These are phyloP conservation scores for Heliconius hewitsoni DNA, from an alignment of 1,140 invertebrate species.

Conservation along the genomic window DNA sequence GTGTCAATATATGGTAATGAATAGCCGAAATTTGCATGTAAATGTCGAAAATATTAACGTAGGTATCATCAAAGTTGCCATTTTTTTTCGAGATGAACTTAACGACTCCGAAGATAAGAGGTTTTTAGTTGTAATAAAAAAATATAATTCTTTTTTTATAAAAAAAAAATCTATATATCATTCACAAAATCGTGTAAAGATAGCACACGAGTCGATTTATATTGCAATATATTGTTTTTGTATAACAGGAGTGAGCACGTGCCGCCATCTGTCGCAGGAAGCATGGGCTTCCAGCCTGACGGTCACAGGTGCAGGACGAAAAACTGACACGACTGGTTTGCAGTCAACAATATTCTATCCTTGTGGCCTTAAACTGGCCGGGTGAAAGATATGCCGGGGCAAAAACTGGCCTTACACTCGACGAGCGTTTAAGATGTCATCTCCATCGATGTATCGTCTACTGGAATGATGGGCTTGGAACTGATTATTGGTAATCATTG, in stretches of 20 bases:
- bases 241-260: conserved; percentile 50
- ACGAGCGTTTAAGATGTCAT: conserved; percentile 2
- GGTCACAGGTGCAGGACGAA: conserved; percentile 38
- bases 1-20: conserved; percentile 10
- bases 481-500: background rate
- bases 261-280: conserved; percentile 73
- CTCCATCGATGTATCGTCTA: background rate
- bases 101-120: background rate
- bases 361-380: conserved; percentile 8
- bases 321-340: conserved; percentile 40
- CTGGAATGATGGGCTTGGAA: background rate
- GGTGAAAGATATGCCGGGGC: conserved; percentile 16
- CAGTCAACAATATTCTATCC: conserved; percentile 21
- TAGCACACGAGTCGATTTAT: background rate
- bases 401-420: background rate
- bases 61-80: conserved; percentile 17
- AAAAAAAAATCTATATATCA: background rate
- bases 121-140: background rate
- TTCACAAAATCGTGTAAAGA: background rate
- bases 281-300: conserved; percentile 58
- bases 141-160: background rate
- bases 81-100: background rate
- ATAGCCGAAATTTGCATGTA: background rate
- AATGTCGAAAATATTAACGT: background rate
- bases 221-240: conserved; percentile 37